Evolutionary conservation across 2,797 vertebrate species (phyloP), one percentile per base, ranked within the genome.

Genomic region (Chelonia mydas): DNA sequence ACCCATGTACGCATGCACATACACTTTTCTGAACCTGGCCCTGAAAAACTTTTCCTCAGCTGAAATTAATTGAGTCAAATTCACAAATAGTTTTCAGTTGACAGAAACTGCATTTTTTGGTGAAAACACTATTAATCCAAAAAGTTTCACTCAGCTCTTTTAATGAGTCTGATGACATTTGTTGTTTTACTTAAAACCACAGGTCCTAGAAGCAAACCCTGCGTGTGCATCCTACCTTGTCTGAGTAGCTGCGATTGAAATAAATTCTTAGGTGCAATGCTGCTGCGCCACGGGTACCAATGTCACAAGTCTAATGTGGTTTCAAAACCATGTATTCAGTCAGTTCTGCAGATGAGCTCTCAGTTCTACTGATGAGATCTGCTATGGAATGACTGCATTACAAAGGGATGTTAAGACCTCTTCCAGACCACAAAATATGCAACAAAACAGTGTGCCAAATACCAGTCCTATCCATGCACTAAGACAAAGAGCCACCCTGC

Each of bases 341-440:
- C 92, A 82, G 76, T 31, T 31, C 90, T 17, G 94, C 76, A 86
- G 87, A 0, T 1, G 41, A 92, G 80, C 25, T 79, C 90, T 68
- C 83, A 89, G 59, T 37, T 45, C 68, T 0, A 2, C 94, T 96
- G 94, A 95, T 96, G 95, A 83, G 84, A 95, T 59, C 78, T 92
- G 94, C 84, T 97, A 95, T 95, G 88, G 86, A 96, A 81, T 11
- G 6, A 79, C 68, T 95, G 81, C 83, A 54, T 95, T 91, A 89
- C 90, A 93, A 96, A 97, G 96, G 5, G 94, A 93, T 96, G 93
- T 90, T 95, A 94, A 97, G 96, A 88, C 95, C 95, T 97, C 94
- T 97, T 97, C 96, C 96, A 97, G 96, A 97, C 96, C 96, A 97
- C 97, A 97, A 97, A 97, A 97, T 97, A 97, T 97, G 96, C 96